Percentiles rank a stretch among this genome's conserved stretches.
Evolutionary conservation across 2,113 vertebrate genomes (phyloP).

Genomic region (Sturnira hondurensis): DNA sequence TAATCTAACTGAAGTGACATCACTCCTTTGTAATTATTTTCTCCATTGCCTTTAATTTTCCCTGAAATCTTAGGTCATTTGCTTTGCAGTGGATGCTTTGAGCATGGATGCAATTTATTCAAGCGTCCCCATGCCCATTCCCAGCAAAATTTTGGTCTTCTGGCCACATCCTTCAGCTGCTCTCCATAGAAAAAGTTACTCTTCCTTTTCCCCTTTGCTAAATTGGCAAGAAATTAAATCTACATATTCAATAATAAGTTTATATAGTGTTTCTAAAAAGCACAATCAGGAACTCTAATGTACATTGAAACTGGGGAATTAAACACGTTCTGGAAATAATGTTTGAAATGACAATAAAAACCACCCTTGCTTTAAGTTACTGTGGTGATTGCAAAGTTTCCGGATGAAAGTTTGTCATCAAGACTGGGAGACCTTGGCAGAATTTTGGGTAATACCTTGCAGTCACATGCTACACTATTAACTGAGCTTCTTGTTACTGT

Average conservation of each 20-base stretch:
- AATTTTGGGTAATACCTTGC: not conserved
- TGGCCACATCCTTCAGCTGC: not conserved
- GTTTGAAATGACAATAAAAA: not conserved
- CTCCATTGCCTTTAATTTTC: not conserved
- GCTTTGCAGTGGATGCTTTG: not conserved
- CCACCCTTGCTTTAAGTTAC: not conserved
- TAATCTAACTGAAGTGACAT: not conserved
- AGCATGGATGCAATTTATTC: not conserved
- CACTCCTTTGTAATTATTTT: not conserved
- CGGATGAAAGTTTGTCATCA: not conserved
- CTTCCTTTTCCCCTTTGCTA: not conserved
- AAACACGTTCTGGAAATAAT: not conserved
- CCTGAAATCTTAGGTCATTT: not conserved
- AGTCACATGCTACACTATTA: not conserved
- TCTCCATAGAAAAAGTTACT: not conserved
- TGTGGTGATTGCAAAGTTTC: not conserved
- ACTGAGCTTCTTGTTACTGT: slow-evolving; percentile 11
- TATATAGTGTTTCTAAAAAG: slow-evolving; percentile 16
- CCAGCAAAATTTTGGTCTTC: not conserved
- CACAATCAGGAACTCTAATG: not conserved
- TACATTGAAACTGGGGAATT: not conserved
- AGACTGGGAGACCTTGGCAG: not conserved
- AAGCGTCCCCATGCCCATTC: too few species aligned
- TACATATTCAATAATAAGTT: not conserved
- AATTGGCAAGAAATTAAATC: not conserved